Evolutionary conservation across 2,113 vertebrate species (phyloP), one percentile per base, ranked within the genome.

Genomic region (Prionailurus bengalensis): DNA sequence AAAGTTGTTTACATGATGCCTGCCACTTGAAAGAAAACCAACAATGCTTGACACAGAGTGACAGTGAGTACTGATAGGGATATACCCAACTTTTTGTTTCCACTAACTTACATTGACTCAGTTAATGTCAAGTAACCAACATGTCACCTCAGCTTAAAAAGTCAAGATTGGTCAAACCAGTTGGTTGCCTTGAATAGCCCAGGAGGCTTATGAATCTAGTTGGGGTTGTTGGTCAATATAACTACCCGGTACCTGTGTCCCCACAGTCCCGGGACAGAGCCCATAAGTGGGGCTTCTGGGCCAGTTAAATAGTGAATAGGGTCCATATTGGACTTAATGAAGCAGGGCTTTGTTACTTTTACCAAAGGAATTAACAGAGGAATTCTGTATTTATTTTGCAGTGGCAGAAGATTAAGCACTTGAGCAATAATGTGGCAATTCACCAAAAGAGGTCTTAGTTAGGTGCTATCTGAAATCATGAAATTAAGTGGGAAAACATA

Each of bases 401-500:
- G 85, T 86, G 96, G 91, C 95, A 97, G 82, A 88, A 97, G 94
- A 97, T 97, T 97, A 98, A 98, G 97, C 91, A 98, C 87, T 96
- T 96, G 16, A 68, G 96, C 91, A 97, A 96, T 97, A 94, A 91
- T 94, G 91, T 97, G 88, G 97, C 97, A 96, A 93, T 82, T 97
- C 73, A 98, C 94, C 97, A 97, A 97, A 97, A 98, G 91, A 96
- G 81, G 93, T 95, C 96, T 95, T 95, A 97, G 96, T 93, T 93
- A 97, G 97, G 97, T 97, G 96, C 78, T 97, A 96, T 95, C 93
- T 98, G 97, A 98, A 98, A 94, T 98, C 94, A 96, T 97, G 96
- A 97, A 98, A 97, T 97, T 95, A 96, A 97, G 94, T 98, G 83
- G 97, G 93, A 97, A 97, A 98, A 97, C 91, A 96, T 93, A 96